A percentile compares a stretch with the other conserved stretches of the same genome.
phyloP scores from a whole-genome alignment of 1,140 invertebrate species.

The Caenorhabditis briggsae region DNA sequence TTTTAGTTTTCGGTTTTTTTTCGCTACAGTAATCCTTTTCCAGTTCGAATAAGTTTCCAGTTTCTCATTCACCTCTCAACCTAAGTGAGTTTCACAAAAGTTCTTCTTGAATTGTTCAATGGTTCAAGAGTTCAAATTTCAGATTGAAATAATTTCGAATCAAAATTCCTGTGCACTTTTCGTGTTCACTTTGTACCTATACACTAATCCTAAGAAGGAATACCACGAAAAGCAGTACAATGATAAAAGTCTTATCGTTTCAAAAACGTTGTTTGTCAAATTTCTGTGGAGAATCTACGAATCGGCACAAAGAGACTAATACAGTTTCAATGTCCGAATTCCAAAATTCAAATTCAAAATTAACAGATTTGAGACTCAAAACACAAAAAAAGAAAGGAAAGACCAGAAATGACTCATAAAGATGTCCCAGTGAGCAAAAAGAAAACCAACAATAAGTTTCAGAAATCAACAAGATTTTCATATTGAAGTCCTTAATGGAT shows the following conservation, averaged over 20 bases:
- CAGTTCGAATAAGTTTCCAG: no score
- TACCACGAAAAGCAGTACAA: background rate
- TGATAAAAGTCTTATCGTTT: background rate
- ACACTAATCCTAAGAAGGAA: background rate
- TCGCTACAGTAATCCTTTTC: no score
- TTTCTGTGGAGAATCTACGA: background rate
- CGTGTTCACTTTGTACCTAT: conserved; percentile 24
- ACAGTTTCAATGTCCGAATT: conserved; percentile 18
- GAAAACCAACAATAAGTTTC: background rate
- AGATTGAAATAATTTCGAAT: no score
- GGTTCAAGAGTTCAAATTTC: no score
- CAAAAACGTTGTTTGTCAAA: conserved; percentile 7
- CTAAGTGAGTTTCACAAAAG: no score
- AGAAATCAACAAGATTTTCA: background rate
- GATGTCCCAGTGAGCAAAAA: background rate
- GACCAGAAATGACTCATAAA: background rate
- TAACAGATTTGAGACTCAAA: background rate
- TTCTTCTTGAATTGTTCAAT: no score
- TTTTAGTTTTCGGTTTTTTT: no score
- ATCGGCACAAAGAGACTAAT: background rate
- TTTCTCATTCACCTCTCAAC: no score
- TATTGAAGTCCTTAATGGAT: background rate
- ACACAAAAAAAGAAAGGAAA: background rate
- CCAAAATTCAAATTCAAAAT: background rate
- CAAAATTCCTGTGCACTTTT: background rate